Percentiles rank a stretch among this genome's conserved stretches.
Conservation (phyloP, 2,113 vertebrate genomes). For the Dasyurus viverrinus region DNA sequence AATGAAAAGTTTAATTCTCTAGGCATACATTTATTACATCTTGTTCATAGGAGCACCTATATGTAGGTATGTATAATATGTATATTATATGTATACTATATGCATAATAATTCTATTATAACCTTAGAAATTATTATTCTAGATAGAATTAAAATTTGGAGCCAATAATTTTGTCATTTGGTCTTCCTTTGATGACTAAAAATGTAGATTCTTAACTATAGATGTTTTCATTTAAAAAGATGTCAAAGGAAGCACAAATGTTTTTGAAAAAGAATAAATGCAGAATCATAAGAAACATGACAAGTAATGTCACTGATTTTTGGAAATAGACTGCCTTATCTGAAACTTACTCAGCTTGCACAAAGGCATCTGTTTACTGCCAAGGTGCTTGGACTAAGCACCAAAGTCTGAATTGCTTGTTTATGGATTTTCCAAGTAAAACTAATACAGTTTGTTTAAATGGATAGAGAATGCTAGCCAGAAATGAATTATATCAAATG, state of each 20-base stretch:
- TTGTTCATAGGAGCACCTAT: background rate
- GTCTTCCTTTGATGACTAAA: slow-evolving; percentile 3
- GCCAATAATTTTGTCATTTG: slow-evolving; percentile 5
- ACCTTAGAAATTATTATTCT: slow-evolving; percentile 12
- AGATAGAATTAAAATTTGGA: slow-evolving; percentile 49
- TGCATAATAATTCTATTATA: background rate
- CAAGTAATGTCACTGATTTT: background rate
- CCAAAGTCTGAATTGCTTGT: background rate
- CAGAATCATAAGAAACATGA: background rate
- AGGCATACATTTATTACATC: background rate
- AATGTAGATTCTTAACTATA: slow-evolving; percentile 5
- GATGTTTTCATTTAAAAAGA: slow-evolving; percentile 6
- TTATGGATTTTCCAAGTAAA: background rate
- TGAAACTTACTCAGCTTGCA: background rate
- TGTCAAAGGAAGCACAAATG: background rate
- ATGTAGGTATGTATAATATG: background rate
- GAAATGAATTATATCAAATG: slow-evolving; percentile 1
- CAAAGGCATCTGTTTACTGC: background rate
- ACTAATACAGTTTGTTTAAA: background rate
- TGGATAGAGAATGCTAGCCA: background rate
- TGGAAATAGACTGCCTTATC: background rate
- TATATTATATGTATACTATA: no score
- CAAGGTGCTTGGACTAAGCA: background rate
- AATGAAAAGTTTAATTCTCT: background rate
- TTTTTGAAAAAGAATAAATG: background rate